Base-by-base conservation (phyloP, 2,113 vertebrate genomes). In the Hypocryptadius cinnamomeus region DNA sequence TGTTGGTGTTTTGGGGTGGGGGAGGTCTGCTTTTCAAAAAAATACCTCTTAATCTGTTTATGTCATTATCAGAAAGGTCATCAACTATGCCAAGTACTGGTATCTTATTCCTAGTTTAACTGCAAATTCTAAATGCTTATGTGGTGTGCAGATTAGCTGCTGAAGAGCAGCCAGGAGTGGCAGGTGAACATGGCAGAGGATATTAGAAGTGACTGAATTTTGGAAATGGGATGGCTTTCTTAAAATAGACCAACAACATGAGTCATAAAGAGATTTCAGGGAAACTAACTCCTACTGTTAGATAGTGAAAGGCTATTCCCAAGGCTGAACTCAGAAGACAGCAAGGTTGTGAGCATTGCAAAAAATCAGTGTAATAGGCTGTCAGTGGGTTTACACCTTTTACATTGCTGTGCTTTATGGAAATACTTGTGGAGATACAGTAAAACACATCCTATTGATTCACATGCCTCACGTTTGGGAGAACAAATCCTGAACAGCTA, bases 201-300 rank as follows among this genome's bases (percentile, higher is more conserved):
- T 70, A 82, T 96, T 95, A 97, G 94, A 96, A 96, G 95, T 83
- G 94, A 95, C 57, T 95, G 94, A 80, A 92, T 93, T 94, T 94
- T 97, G 97, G 97, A 96, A 95, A 96, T 77, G 91, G 92, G 89
- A 95, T 22, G 64, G 47, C 90, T 94, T 76, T 88, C 96, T 96
- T 96, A 96, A 98, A 97, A 97, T 97, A 98, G 96, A 94, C 70
- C 63, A 85, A 83, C 89, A 93, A 84, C 70, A 50, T 80, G 64
- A 93, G 56, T 83, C 66, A 51, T 63, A 85, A 93, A 79, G 78
- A 90, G 95, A 93, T 85, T 80, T 93, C 77, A 92, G 81, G 45
- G 69, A 92, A 91, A 89, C 79, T 78, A 73, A 42, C 59, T 87
- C 44, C 42, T 89, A 22, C 72, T 57, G 15, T 89, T 91, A 87